Percentiles rank a stretch among this genome's conserved stretches.
phyloP scores from a whole-genome alignment of 2,797 vertebrate genomes.

The Enteromius argenteus region DNA sequence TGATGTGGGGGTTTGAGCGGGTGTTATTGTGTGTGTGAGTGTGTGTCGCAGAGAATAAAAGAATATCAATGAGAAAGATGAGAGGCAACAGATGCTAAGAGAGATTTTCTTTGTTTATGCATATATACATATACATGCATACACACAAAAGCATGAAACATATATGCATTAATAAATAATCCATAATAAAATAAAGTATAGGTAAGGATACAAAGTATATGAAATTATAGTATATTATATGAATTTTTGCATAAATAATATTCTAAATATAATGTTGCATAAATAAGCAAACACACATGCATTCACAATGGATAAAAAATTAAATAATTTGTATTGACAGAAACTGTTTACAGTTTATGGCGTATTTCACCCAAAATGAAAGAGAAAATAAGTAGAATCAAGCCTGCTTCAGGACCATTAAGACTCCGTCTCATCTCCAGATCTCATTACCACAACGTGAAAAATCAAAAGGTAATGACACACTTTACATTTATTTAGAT shows the following conservation, averaged over 20 bases:
- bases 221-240: too few relatives aligned
- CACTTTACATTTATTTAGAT: not conserved
- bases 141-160: not conserved
- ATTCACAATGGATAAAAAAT: too few relatives aligned
- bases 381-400: not conserved
- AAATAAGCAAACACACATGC: too few relatives aligned
- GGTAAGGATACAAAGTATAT: too few relatives aligned
- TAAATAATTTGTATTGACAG: not conserved
- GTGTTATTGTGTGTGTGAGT: slow-evolving; percentile 36
- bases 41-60: slow-evolving; percentile 73
- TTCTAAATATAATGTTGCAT: too few relatives aligned
- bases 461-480: not conserved
- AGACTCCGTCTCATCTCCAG: not conserved
- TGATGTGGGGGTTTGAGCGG: slow-evolving; percentile 11
- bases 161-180: not conserved
- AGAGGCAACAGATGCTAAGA: slow-evolving; percentile 64
- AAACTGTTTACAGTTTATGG: not conserved
- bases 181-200: too few relatives aligned
- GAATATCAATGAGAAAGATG: slow-evolving; percentile 77
- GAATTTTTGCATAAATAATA: too few relatives aligned
- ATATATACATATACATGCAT: not conserved
- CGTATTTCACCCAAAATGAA: not conserved
- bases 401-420: not conserved
- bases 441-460: not conserved
- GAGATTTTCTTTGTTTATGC: not conserved